Evolutionary conservation across 2,113 vertebrate species (phyloP), one percentile per base, ranked within the genome.

Genomic region (Lepisosteus osseus): DNA sequence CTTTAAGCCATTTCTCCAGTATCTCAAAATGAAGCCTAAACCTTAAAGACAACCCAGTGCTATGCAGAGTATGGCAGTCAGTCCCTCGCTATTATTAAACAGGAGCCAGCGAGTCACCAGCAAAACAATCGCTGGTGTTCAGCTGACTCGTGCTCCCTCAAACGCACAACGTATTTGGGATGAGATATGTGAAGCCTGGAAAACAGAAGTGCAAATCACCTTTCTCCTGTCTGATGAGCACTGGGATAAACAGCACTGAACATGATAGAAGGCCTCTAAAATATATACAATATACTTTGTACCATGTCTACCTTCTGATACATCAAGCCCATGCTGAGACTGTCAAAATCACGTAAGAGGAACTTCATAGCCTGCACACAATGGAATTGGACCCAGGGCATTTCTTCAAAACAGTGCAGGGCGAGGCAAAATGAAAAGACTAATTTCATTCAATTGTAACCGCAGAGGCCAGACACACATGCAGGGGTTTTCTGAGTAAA

Each of bases 321-420:
- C 81, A 83, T 85, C 87, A 83, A 79, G 75, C 83, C 84, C 85
- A 86, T 74, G 82, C 88, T 83, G 84, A 80, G 83, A 72, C 80
- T 86, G 89, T 86, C 85, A 85, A 81, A 85, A 78, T 78, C 75
- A 75, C 43, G 61, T 12, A 77, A 73, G 72, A 66, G 3, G 76
- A 75, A 73, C 70, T 77, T 80, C 79, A 5, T 73, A 77, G 77
- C 79, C 17, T 7, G 9, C 11, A 68, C 82, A 71, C 63, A 54
- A 77, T 55, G 72, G 81, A 76, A 84, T 74, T 61, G 71, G 81
- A 83, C 84, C 87, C 80, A 79, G 82, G 79, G 81, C 80, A 78
- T 74, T 77, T 15, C 83, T 80, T 84, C 84, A 80, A 87, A 85
- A 86, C 84, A 78, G 78, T 80, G 82, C 77, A 8, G 72, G 29